Evolutionary conservation across 2,888 invertebrate species (phyloP).

Genomic region (Mallateleia sp.): DNA sequence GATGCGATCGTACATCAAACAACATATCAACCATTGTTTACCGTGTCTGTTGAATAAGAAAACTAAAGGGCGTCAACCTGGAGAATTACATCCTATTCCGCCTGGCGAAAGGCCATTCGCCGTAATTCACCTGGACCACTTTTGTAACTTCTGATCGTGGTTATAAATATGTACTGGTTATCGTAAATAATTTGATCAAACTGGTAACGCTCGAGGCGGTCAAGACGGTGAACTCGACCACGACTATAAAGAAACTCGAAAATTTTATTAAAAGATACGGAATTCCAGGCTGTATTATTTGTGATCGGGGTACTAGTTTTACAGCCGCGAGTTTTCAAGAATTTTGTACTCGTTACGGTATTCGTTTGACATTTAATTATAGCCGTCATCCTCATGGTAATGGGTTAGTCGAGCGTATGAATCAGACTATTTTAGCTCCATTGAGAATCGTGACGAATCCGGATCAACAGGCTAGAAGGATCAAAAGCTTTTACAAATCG

Average conservation of each 20-base stretch:
- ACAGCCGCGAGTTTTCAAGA: not conserved
- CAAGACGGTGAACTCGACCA: not conserved
- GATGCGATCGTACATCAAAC: not conserved
- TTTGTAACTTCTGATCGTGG: not conserved
- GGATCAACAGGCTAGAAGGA: not conserved
- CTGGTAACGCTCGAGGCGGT: constrained; percentile 8
- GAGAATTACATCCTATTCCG: not conserved
- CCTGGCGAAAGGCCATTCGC: not conserved
- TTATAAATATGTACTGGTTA: constrained; percentile 21
- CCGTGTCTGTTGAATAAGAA: constrained; percentile 10
- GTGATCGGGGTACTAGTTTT: constrained; percentile 16
- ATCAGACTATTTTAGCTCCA: constrained; percentile 9
- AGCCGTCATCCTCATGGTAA: constrained; percentile 21
- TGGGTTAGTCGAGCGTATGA: constrained; percentile 1
- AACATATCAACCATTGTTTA: not conserved
- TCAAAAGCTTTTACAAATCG: not conserved
- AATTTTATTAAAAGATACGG: not conserved
- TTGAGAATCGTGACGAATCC: not conserved
- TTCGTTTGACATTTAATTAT: constrained; percentile 6
- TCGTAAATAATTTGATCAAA: constrained; percentile 3
- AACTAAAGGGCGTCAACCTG: not conserved
- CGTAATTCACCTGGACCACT: not conserved
- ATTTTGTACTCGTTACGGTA: not conserved
- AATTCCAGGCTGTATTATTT: not conserved
- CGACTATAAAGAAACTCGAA: not conserved